Evolutionary conservation across 1,140 invertebrate genomes (phyloP), one percentile per base, ranked within the genome.

Genomic region (Hypothenemus hampei): DNA sequence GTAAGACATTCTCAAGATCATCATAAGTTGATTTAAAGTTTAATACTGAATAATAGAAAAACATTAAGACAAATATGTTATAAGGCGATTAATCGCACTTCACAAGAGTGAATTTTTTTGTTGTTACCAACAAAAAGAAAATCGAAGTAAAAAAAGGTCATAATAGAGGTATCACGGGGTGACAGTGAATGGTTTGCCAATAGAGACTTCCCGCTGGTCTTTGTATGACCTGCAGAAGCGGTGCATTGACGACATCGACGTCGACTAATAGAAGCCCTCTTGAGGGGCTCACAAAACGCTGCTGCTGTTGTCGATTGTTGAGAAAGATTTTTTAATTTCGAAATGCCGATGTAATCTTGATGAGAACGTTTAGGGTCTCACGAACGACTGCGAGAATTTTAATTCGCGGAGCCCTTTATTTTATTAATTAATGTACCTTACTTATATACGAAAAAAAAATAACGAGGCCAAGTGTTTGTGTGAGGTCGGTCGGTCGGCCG

Each of bases 121-220:
- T 51, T 29, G 47, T 24, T 20, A 44, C 47, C 37, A 63, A 54
- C n/a, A n/a, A n/a, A n/a, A n/a, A 65, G 62, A 59, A 61, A 58
- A 65, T 59, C 60, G 58, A 60, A 64, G 62, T 33, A 61, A 39
- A 61, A 64, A 66, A 66, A 66, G 60, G 63, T 66, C 65, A 58
- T 53, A 66, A 63, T 61, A 51, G n/a, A n/a, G 62, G 57, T 61
- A 62, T 66, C 65, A 60, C 57, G 65, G 65, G 65, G 65, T 55
- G 54, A 59, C 53, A 58, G 45, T 61, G 61, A 66, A 65, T 66
- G 58, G 59, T 58, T 44, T 61, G 56, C 60, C 62, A 60, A 62
- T 62, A 62, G 57, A 56, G 62, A 55, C 54, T 46, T 59, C 63
- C 61, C 54, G 63, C 55, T 54, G 61, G 43, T 58, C 57, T 57